Evolutionary conservation across 1,140 invertebrate genomes (phyloP).

Genomic region (Mactra quadrangularis): DNA sequence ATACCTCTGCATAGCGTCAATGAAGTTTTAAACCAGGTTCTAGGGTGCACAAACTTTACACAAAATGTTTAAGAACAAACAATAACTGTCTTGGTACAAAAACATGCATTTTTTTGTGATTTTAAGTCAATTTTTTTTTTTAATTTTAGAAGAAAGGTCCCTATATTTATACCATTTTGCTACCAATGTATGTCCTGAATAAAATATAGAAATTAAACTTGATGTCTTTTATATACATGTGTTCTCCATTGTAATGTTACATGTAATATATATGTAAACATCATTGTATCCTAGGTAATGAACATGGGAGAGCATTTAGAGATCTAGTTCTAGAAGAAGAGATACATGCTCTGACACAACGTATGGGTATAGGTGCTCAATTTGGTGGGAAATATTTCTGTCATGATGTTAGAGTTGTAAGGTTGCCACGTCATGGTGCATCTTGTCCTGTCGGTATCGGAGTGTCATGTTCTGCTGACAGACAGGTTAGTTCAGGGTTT

Average conservation of each 20-base stretch:
- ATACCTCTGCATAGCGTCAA: too few relatives aligned
- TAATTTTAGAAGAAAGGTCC: too few relatives aligned
- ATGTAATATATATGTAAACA: too few relatives aligned
- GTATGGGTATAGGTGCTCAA: constrained; percentile 83
- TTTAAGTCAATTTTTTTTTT: too few relatives aligned
- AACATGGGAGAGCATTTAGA: constrained; percentile 82
- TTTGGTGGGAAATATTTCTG: constrained; percentile 85
- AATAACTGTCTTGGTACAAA: too few relatives aligned
- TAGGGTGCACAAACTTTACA: too few relatives aligned
- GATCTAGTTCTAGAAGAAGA: constrained; percentile 81
- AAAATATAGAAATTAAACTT: background rate
- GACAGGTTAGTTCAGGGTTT: constrained; percentile 83
- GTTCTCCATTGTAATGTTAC: constrained; percentile 4
- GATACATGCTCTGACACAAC: constrained; percentile 81
- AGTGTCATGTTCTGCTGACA: constrained; percentile 84
- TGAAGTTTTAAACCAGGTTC: too few relatives aligned
- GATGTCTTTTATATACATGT: background rate
- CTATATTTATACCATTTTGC: too few relatives aligned
- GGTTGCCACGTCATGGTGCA: constrained; percentile 83
- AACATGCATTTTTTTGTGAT: too few relatives aligned
- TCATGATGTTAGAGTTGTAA: constrained; percentile 83
- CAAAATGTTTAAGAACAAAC: too few relatives aligned
- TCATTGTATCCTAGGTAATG: constrained; percentile 82
- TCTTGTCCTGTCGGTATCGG: constrained; percentile 84
- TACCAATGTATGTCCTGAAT: too few relatives aligned